These are phyloP conservation scores for Lordiphosa fenestrarum DNA, from an alignment of 2,888 invertebrate genomes.

Conservation along the genomic window DNA sequence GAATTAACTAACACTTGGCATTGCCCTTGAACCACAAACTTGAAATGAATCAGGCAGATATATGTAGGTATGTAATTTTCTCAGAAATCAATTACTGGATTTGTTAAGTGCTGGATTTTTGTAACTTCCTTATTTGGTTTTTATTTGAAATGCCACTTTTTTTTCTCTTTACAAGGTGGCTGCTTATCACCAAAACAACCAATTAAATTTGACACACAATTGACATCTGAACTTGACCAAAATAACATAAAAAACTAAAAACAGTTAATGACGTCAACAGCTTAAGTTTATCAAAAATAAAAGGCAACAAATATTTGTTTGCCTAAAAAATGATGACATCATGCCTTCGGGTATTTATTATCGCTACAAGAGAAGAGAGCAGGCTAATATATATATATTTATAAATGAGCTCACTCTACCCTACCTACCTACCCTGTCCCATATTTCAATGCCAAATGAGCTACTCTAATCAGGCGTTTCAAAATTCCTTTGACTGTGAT, in stretches of 20 bases:
- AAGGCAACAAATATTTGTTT: constrained; percentile 7
- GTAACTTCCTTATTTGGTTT: constrained; percentile 19
- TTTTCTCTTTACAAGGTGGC: constrained; percentile 20
- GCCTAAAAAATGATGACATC: constrained; percentile 61
- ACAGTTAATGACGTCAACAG: constrained; percentile 10
- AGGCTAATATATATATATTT: constrained; percentile 2
- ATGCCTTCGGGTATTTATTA: constrained; percentile 53
- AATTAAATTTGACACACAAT: constrained; percentile 34
- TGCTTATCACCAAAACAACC: constrained; percentile 21
- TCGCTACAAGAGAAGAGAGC: constrained; percentile 46
- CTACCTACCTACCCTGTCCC: too few relatives aligned
- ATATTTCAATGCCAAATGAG: constrained; percentile 6
- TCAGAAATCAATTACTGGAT: constrained; percentile 9
- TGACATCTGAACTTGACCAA: constrained; percentile 25
- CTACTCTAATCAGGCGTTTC: constrained; percentile 31
- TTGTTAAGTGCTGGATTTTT: too few relatives aligned
- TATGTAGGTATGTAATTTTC: constrained; percentile 10
- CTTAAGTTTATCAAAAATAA: constrained; percentile 8
- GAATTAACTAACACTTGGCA: too few relatives aligned
- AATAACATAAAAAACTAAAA: not conserved
- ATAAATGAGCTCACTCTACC: constrained; percentile 22
- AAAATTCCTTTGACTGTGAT: constrained; percentile 52
- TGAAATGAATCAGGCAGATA: too few relatives aligned
- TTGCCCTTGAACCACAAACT: too few relatives aligned
- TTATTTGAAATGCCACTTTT: constrained; percentile 17